Base-by-base conservation (phyloP, 2,797 vertebrate species). In the Darevskia mixta region DNA sequence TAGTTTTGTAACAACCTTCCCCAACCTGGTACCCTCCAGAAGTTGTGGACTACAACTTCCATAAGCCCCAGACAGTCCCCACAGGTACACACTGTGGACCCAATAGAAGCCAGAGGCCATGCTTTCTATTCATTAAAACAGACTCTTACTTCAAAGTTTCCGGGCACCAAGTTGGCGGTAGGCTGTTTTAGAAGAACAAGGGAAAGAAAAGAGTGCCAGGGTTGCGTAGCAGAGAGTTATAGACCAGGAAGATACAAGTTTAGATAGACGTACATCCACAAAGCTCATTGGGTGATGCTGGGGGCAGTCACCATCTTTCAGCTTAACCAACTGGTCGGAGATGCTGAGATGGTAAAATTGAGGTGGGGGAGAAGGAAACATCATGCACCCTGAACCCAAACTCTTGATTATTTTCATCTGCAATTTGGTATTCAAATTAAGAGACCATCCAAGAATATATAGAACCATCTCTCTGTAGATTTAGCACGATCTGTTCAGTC, bases 1-100 rank as follows among this genome's bases (percentile, higher is more conserved):
- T 0, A 0, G 2, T 25, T 67, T 67, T 29, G 8, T 25, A 27
- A 29, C 66, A 25, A 1, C 5, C 17, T 5, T 18, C 10, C 3
- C 29, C 15, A 8, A 17, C 61, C 61, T 7, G 61, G 61, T 64
- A 18, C 61, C 20, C 61, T 64, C 61, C 18, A 64, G 20, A 64
- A 18, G 61, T 23, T 64, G 2, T 18, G 17, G 1, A 64, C 20
- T 64, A 64, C 1, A 7, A 64, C 61, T 64, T 64, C 61, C 61
- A 64, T 64, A 18, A 23, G 17, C 61, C 61, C 61, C 61, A 3
- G 17, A 5, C 18, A 18, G 6, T 23, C 20, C 61, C 61, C 0
- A 64, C 61, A 18, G 61, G 20, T 64, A 20, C 61, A 64, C 61
- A 23, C 20, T 64, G 61, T 64, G 61, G 61, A 64, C 20, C 61